Base-by-base conservation (phyloP, 1,140 invertebrate species). In the Papilio aristodemus region DNA sequence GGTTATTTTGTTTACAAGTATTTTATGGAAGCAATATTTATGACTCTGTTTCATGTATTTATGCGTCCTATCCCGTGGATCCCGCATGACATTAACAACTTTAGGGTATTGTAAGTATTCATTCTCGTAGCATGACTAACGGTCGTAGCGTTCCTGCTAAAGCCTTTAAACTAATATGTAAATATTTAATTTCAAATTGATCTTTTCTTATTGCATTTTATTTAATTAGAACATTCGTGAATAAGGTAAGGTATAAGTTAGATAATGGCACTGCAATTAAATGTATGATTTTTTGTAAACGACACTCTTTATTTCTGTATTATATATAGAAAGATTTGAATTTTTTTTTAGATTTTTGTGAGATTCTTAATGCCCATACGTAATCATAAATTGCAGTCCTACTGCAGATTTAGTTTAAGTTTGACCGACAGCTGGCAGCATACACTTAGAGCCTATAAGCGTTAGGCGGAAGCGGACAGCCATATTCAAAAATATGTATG, bases 51-150 rank as follows among this genome's bases (percentile, higher is more conserved):
- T 84, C 74, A 71, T 80, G 80, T 87, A 79, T 85, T 83, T 83
- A 73, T 85, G 85, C 87, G 72, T 76, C 73, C 81, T 74, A 72
- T 71, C 80, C 63, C 75, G 80, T 84, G 89, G 87, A 89, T 72
- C 84, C 89, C 86, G 87, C 87, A 91, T 89, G 89, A 80, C 70
- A 76, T 83, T 89, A 82, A 77, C 85, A 79, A 83, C 81, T 78
- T 78, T 91, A 91, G 89, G 87, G 89, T 68, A 89, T 91, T 78
- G 89, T 91, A 87, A 91, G 89, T 91, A 89, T 85, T 77, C 72
- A 63, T 38, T 70, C 62, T 67, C 71, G 63, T 78, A 66, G 81
- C 85, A 87, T 80, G 80, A 43, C 38, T 69, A 43, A 50, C 63
- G 36, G 50, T 66, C 22, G 60, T 50, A 66, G 25, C 14, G 17